A percentile compares a stretch with the other conserved stretches of the same genome.
Conservation (phyloP, 2,888 invertebrate genomes). For the Argyra leucocephala region DNA sequence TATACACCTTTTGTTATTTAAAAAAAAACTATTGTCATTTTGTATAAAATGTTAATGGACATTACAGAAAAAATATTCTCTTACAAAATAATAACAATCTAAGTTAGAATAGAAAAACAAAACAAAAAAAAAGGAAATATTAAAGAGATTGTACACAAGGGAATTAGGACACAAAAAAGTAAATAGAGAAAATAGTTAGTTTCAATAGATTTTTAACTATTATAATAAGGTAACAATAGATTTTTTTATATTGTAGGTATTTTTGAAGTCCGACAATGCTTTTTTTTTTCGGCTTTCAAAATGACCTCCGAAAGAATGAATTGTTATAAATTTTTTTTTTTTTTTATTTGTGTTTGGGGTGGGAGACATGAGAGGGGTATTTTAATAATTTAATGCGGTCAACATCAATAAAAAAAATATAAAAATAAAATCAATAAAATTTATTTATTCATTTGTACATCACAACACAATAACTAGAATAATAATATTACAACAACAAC, state of each 20-base stretch:
- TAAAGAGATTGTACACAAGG: neutral
- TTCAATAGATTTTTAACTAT: conserved; percentile 4
- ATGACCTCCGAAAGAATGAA: no score
- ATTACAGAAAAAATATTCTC: neutral
- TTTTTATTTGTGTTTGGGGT: no score
- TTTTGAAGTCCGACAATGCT: neutral
- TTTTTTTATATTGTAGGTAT: neutral
- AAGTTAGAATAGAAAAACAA: neutral
- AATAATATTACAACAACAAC: no score
- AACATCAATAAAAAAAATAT: neutral
- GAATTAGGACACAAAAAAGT: neutral
- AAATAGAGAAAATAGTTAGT: neutral
- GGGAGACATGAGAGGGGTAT: neutral
- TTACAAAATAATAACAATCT: neutral
- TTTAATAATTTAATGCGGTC: neutral
- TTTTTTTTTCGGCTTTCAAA: no score
- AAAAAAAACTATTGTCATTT: conserved; percentile 4
- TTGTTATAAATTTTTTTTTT: no score
- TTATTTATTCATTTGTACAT: no score
- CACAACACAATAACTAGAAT: no score
- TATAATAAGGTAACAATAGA: neutral
- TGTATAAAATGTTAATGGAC: conserved; percentile 2
- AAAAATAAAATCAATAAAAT: no score
- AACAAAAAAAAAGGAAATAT: neutral
- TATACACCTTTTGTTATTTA: neutral